phyloP scores from a whole-genome alignment of 2,113 vertebrate species.

The Gadus chalcogrammus region DNA sequence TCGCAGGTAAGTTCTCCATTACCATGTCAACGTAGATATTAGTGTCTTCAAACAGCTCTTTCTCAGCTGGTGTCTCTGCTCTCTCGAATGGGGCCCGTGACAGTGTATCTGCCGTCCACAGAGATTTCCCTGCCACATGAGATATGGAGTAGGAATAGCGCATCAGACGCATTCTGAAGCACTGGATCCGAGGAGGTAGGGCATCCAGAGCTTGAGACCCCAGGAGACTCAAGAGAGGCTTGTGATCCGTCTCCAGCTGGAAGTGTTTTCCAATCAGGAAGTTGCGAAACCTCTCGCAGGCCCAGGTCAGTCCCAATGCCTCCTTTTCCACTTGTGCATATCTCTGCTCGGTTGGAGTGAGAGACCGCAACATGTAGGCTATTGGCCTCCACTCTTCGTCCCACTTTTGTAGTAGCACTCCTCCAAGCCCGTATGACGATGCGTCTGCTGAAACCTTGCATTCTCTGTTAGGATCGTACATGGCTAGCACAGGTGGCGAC shows the following conservation, averaged over 20 bases:
- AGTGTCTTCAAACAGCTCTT: too few species aligned
- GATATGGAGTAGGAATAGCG: neutral
- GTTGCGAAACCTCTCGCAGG: slow-evolving; percentile 13
- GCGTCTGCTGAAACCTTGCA: neutral
- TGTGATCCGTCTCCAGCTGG: slow-evolving; percentile 14
- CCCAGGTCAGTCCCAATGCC: slow-evolving; percentile 13
- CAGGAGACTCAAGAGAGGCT: neutral
- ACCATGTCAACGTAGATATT: too few species aligned
- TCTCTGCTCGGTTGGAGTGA: slow-evolving; percentile 3
- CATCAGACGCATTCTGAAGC: slow-evolving; percentile 14
- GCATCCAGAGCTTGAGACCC: neutral
- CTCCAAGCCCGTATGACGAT: slow-evolving; percentile 4
- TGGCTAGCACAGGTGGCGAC: neutral
- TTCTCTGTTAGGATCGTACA: neutral
- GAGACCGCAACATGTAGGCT: neutral
- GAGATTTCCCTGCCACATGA: neutral
- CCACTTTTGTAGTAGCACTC: neutral
- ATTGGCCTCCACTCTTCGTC: neutral
- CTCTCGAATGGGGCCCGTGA: too few species aligned
- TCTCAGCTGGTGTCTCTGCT: too few species aligned
- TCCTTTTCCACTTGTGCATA: slow-evolving; percentile 16
- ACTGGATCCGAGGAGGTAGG: neutral
- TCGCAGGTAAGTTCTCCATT: too few species aligned
- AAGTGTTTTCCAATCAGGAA: slow-evolving; percentile 16
- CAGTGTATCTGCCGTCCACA: too few species aligned